Evolutionary conservation across 2,797 vertebrate genomes (phyloP), one percentile per base, ranked within the genome.

Genomic region (Echiichthys vipera): DNA sequence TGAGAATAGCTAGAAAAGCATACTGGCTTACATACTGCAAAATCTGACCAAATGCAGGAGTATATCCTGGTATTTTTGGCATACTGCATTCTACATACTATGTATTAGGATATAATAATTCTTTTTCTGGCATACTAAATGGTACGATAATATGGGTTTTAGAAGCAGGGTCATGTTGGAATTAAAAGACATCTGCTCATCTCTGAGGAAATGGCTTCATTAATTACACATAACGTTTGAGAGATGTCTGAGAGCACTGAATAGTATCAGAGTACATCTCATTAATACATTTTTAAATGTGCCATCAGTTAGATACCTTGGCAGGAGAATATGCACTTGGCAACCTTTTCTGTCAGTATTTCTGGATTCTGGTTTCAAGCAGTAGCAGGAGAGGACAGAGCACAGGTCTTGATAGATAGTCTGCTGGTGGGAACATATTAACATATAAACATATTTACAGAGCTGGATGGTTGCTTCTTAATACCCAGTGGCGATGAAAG

Each of bases 151-250:
- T n/a, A n/a, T n/a, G n/a, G n/a, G n/a, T n/a, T n/a, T n/a, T n/a
- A n/a, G n/a, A n/a, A n/a, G n/a, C n/a, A n/a, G n/a, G n/a, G 36
- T 14, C 27, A 13, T 24, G 50, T 13, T 54, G 20, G 30, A 65
- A 65, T 46, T 55, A 64, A 78, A 61, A 54, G 36, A 50, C 47
- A 56, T 59, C 32, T 32, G 13, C 27, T 37, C 5, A n/a, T 58
- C 53, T 24, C 51, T 40, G 3, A 18, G 64, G 74, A 64, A 57
- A 55, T 63, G 2, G 5, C 55, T 63, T 66, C 36, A 74, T 64
- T 49, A 74, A 57, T 55, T 8, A 18, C n/a, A 54, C 55, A 37
- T 17, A 46, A 22, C 50, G 47, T 53, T 58, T 50, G 14, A 39
- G n/a, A 56, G 24, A 40, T 25, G 58, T 12, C 58, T 68, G 39